These are phyloP conservation scores for Lanius collurio DNA, from an alignment of 2,113 vertebrate species.

Conservation along the genomic window DNA sequence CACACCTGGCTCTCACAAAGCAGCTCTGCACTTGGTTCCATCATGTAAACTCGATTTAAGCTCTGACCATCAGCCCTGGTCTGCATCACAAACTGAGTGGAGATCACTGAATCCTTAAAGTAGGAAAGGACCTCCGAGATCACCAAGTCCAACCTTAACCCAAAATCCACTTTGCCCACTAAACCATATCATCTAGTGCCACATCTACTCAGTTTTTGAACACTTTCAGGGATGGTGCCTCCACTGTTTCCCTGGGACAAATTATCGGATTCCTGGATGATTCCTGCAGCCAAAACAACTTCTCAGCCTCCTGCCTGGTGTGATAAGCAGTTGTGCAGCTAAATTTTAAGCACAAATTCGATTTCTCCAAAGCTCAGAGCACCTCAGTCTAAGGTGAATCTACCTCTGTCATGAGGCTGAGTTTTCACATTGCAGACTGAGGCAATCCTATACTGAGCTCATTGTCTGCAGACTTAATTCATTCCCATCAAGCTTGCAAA, in stretches of 20 bases:
- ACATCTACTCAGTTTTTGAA: background rate
- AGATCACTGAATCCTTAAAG: too few species aligned
- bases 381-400: background rate
- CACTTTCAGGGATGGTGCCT: background rate
- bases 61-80: background rate
- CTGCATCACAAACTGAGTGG: fast-evolving
- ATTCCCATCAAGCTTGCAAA: background rate
- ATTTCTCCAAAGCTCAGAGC: background rate
- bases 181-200: background rate
- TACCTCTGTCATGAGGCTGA: fast-evolving
- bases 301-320: background rate
- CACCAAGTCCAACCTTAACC: background rate
- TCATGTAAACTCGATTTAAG: background rate
- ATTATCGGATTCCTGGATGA: too few species aligned
- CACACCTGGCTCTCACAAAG: background rate
- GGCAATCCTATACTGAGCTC: background rate
- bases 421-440: background rate
- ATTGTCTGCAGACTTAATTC: background rate
- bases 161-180: background rate
- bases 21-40: background rate
- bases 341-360: background rate
- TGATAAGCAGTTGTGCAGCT: background rate
- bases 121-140: background rate
- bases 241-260: background rate
- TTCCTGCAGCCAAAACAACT: background rate